These are phyloP conservation scores for Corythaixoides concolor DNA, from an alignment of 2,113 vertebrate genomes.

Conservation along the genomic window DNA sequence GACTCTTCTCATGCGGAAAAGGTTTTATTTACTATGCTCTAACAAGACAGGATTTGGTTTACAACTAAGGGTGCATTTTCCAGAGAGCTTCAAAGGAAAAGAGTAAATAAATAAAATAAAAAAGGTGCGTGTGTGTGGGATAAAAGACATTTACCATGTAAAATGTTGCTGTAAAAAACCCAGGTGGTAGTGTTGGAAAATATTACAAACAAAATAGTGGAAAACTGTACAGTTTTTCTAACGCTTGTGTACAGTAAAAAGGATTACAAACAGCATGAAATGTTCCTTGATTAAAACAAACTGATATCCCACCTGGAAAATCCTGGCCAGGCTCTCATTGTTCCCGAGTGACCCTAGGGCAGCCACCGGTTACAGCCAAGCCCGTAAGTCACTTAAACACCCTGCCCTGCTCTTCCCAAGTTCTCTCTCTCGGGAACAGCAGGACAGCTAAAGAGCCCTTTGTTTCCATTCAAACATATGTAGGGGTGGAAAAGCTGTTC, in stretches of 20 bases:
- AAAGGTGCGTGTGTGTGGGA: neutral
- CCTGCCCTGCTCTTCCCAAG: neutral
- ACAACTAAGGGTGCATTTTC: neutral
- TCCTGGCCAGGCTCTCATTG: conserved; percentile 13
- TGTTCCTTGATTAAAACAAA: conserved; percentile 18
- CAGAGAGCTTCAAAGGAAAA: conserved; percentile 37
- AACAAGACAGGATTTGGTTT: conserved; percentile 17
- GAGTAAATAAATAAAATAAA: neutral
- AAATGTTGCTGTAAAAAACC: neutral
- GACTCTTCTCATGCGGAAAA: neutral
- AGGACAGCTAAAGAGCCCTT: conserved; percentile 26
- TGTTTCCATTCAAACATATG: conserved; percentile 42
- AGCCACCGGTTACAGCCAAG: neutral
- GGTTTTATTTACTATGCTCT: conserved; percentile 10
- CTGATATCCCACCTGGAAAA: conserved; percentile 51
- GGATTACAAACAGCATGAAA: neutral
- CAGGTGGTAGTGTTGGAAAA: neutral
- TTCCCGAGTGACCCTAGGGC: neutral
- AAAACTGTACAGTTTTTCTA: neutral
- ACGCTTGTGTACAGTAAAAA: neutral
- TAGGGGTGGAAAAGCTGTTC: conserved; percentile 52
- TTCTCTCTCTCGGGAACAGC: neutral
- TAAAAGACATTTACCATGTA: neutral
- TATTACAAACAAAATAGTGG: neutral
- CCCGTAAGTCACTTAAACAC: neutral